Base-by-base conservation (phyloP, 1,140 invertebrate species). In the Prorops nasuta region DNA sequence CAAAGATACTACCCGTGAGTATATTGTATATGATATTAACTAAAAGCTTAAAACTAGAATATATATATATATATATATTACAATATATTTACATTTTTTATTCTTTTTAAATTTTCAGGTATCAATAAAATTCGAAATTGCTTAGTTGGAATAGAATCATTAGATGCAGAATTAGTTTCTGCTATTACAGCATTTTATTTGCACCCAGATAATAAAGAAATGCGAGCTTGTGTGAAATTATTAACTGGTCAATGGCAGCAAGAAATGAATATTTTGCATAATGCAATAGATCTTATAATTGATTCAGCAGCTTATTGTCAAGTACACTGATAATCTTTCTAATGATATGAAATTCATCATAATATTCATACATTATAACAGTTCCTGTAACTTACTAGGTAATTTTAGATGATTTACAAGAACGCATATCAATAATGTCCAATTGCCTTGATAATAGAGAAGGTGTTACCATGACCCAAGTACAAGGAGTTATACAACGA, bases 271-370 rank as follows among this genome's bases (percentile, higher is more conserved):
- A 74, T 77, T 31, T 78, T 87, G 44, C 76, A 80, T 44, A 71
- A 79, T 32, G 71, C 73, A 22, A 77, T 87, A 10, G 82, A 82
- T 70, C 59, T 82, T 8, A 84, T 87, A 56, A 83, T 87, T 3
- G 84, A 87, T 70, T 84, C 84, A 1, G 71, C 79, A 24, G 84
- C 84, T 32, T 86, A 85, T 69, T 81, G 81, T 56, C 80, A 86
- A 66, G 84, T 85, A 72, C 57, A 34, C 35, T 34, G 12, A 7
- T 45, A 10, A 6, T 20, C 35, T 19, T 4, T 4, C 6, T 35
- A 22, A 37, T 17, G 17, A 37, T 7, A 37, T 7, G 14, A 37
- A 28, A 28, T 4, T 24, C 21, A 31, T 31, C n/a, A 17, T 44
- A 1, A 12, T 19, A 10, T 31, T n/a, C 16, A 32, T 9, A 21